Percentiles rank a stretch among this genome's conserved stretches.
Conservation (phyloP, 2,888 invertebrate species). For the Entomobrya multifasciata region DNA sequence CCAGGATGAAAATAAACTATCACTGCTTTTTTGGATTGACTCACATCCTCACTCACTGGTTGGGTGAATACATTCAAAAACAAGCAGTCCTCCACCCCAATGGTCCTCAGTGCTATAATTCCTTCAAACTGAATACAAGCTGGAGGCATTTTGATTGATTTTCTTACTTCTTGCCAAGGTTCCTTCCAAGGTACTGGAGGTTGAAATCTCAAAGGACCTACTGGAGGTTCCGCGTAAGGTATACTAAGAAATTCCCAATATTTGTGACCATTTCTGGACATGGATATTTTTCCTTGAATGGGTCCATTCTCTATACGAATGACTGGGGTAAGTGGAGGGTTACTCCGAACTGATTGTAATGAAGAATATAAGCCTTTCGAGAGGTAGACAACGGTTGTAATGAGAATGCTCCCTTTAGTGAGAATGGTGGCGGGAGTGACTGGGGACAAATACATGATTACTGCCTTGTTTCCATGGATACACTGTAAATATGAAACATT, state of each 20-base stretch:
- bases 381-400: no score
- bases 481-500: no score
- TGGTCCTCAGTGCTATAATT: background rate
- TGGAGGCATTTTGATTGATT: conserved; percentile 43
- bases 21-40: conserved; percentile 43
- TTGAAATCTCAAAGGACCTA: background rate
- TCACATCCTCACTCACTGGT: background rate
- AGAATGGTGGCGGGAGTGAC: no score
- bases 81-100: conserved; percentile 62
- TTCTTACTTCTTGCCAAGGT: conserved; percentile 54
- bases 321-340: background rate
- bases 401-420: no score
- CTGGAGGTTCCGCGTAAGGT: conserved; percentile 57
- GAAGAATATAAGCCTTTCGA: no score
- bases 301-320: conserved; percentile 53
- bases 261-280: conserved; percentile 32
- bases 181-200: conserved; percentile 10
- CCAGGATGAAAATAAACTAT: conserved; percentile 68
- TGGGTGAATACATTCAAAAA: conserved; percentile 60
- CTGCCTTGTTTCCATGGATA: no score
- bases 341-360: background rate
- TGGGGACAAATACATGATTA: no score
- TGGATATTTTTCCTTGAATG: conserved; percentile 38
- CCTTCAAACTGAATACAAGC: conserved; percentile 54
- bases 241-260: conserved; percentile 58